A percentile compares a stretch with the other conserved stretches of the same genome.
Evolutionary conservation across 2,888 invertebrate genomes (phyloP).

Genomic region (Pyrrhosoma nymphula): DNA sequence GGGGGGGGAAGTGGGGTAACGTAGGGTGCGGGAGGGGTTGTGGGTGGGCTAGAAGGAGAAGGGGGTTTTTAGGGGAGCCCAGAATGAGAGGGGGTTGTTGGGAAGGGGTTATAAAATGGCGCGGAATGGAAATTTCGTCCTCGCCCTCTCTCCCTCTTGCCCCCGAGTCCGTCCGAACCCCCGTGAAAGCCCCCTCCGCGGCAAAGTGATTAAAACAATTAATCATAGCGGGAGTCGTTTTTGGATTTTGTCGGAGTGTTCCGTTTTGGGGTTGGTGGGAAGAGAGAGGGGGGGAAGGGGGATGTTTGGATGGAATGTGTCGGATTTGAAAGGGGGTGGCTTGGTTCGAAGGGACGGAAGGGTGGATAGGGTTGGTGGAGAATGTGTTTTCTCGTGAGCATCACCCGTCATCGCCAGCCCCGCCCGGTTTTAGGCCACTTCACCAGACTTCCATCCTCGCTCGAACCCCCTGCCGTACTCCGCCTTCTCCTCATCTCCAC

Average conservation of each 20-base stretch:
- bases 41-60: no score
- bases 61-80: neutral
- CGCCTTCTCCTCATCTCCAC: neutral
- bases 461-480: neutral
- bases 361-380: no score
- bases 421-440: neutral
- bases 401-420: constrained; percentile 38
- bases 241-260: constrained; percentile 56
- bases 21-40: no score
- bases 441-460: neutral
- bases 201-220: constrained; percentile 74
- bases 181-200: neutral
- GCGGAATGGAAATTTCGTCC: constrained; percentile 27
- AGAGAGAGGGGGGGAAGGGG: neutral
- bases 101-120: constrained; percentile 15
- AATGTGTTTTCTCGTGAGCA: neutral
- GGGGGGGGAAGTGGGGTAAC: no score
- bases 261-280: constrained; percentile 53
- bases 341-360: neutral
- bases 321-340: constrained; percentile 3
- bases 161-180: neutral
- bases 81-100: neutral
- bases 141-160: neutral
- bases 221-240: constrained; percentile 71
- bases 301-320: constrained; percentile 9